phyloP scores from a whole-genome alignment of 2,888 invertebrate genomes.

The Tetragnatha montana region DNA sequence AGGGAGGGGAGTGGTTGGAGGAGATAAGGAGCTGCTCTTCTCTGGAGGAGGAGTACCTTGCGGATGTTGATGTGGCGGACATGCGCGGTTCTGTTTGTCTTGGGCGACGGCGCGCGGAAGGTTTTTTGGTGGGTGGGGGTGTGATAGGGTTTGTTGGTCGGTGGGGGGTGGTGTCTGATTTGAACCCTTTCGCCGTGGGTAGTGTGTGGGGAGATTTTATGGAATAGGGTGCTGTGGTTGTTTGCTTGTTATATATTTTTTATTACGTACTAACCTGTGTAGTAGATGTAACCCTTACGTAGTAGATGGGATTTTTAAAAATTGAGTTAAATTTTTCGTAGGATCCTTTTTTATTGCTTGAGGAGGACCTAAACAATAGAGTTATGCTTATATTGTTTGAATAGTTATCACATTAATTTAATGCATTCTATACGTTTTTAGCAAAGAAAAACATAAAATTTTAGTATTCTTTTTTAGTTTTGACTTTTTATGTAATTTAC shows the following conservation, averaged over 20 bases:
- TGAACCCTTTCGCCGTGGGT: conserved; percentile 12
- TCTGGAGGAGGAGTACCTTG: neutral
- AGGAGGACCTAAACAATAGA: too few relatives aligned
- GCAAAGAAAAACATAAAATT: too few relatives aligned
- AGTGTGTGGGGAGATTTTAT: neutral
- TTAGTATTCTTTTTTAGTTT: too few relatives aligned
- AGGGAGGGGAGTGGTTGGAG: conserved; percentile 19
- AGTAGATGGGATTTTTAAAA: neutral
- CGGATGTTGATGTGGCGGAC: neutral
- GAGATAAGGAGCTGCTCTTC: neutral
- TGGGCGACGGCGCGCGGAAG: neutral
- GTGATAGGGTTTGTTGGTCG: neutral
- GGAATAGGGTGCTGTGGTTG: neutral
- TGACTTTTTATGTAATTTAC: too few relatives aligned
- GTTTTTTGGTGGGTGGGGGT: neutral
- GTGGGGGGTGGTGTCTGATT: conserved; percentile 30
- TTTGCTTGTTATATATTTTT: neutral
- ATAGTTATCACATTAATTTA: too few relatives aligned
- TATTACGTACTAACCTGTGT: neutral
- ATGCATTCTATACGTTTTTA: too few relatives aligned
- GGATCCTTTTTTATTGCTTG: too few relatives aligned
- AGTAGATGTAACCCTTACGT: too few relatives aligned
- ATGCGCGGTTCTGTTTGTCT: neutral
- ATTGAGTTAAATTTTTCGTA: neutral
- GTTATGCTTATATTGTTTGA: too few relatives aligned